Percentiles rank a stretch among this genome's conserved stretches.
Evolutionary conservation across 2,797 vertebrate genomes (phyloP).

Genomic region (Mormyrus proboscirostris): DNA sequence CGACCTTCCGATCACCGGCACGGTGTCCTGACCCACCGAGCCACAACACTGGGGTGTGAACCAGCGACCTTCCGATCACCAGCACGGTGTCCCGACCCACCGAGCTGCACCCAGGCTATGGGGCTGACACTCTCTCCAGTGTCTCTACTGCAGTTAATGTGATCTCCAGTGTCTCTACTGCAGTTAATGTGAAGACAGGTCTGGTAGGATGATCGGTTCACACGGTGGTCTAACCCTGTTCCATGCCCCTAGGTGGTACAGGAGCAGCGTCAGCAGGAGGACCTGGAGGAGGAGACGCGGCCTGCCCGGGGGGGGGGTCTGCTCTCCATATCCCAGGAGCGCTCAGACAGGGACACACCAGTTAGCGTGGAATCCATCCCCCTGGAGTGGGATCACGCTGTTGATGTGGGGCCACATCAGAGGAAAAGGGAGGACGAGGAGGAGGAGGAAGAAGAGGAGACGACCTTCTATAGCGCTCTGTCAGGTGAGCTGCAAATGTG

Average conservation of each 20-base stretch:
- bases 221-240: background rate
- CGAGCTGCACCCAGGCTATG: background rate
- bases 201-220: background rate
- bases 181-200: background rate
- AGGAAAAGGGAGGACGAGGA: constrained; percentile 65
- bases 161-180: background rate
- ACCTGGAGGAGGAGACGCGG: constrained; percentile 54
- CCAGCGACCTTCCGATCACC: background rate
- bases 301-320: constrained; percentile 56
- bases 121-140: background rate
- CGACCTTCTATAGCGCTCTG: constrained; percentile 70
- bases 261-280: constrained; percentile 47
- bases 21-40: background rate
- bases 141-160: background rate
- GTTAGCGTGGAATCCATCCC: constrained; percentile 91
- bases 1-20: background rate
- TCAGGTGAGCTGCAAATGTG: constrained; percentile 68
- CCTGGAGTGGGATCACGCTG: constrained; percentile 95
- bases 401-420: constrained; percentile 82
- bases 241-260: constrained; percentile 49
- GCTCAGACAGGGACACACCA: constrained; percentile 82
- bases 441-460: constrained; percentile 57
- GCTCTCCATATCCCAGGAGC: constrained; percentile 63
- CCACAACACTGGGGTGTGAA: background rate
- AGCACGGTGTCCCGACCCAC: background rate